Base-by-base conservation (phyloP, 2,888 invertebrate species). In the Chymomyza amoena region DNA sequence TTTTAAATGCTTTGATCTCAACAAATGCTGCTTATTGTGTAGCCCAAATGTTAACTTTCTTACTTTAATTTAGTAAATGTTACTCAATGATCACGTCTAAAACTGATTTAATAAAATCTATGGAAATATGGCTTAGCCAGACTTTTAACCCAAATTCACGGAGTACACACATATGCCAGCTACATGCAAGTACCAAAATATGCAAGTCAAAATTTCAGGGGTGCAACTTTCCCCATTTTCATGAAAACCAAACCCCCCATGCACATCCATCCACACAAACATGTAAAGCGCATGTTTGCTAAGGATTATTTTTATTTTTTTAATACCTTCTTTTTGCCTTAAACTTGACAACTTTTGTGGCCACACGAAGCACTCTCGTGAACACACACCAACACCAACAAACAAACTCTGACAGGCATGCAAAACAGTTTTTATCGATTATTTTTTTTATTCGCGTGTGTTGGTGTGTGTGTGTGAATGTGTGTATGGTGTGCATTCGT, bases 321-420 rank as follows among this genome's bases (percentile, higher is more conserved):
- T 54, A 18, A 18, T 54, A 4, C 18, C 15, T 54, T 57, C 4
- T 57, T 81, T 73, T 72, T 73, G 75, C 79, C 77, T 77, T 79
- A 67, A 81, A 81, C 84, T 79, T 84, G 84, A 72, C 79, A 79
- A 76, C 56, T 54, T 74, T 67, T 81, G 74, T 61, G 74, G 76
- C 66, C 73, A 62, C 63, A 69, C 65, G 32, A 16, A 61, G 39
- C 39, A 2, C 56, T 32, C 32, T 32, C 32, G 32, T 7, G 32
- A 0, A 68, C 66, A 62, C 25, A 25, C 25, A 54, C 52, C n/a
- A n/a, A 54, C 52, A 51, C 9, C 0, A 20, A 25, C 25, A 25
- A 25, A 25, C 25, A 25, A 56, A 18, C 9, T 18, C 56, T 57
- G 39, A 45, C 39, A 45, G 39, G 39, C 39, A 45, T 45, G 39